Base-by-base conservation (phyloP, 92 coral and sea anemone species). In the Actinernus sp. region DNA sequence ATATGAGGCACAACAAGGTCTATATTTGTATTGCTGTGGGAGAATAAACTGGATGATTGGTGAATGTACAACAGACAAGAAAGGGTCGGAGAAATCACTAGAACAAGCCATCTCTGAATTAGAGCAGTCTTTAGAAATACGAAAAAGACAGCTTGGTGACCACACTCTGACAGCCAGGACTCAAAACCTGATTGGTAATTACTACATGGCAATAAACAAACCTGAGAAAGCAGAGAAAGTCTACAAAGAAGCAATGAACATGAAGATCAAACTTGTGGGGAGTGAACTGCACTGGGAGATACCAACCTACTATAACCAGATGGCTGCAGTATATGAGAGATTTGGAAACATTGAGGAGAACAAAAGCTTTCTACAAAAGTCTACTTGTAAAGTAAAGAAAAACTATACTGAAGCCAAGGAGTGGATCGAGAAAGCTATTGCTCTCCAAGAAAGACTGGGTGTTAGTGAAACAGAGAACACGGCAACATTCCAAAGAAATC, bases 231-330 rank as follows among this genome's bases (percentile, higher is more conserved):
- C n/a, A n/a, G n/a, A n/a, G n/a, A n/a, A n/a, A n/a, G n/a, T n/a
- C n/a, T 88, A 65, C 50, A 24, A 62, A 4, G 47, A 30, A 25
- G 82, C 84, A 0, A 11, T 57, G 26, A 11, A 41, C 8, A 83
- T 84, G 78, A 73, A 48, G 49, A 33, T 47, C 29, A n/a, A 63
- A 32, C 50, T 88, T 24, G 62, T 79, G 0, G 82, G 82, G 7
- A 31, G 70, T 17, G 79, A 73, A 0, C n/a, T 55, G 4, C 95
- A 88, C 64, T 66, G 33, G 41, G 90, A 83, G 50, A 70, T 88
- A 59, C 83, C 90, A 0, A 67, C 82, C 18, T 75, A 62, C 52
- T 79, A 83, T 30, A 88, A 73, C 36, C 95, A 88, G 48, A 71
- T 83, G 26, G 85, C 88, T 16, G 58, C 63, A 8, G 78, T 77